Conservation (phyloP, 2,797 vertebrate species). For the Champsocephalus esox region DNA sequence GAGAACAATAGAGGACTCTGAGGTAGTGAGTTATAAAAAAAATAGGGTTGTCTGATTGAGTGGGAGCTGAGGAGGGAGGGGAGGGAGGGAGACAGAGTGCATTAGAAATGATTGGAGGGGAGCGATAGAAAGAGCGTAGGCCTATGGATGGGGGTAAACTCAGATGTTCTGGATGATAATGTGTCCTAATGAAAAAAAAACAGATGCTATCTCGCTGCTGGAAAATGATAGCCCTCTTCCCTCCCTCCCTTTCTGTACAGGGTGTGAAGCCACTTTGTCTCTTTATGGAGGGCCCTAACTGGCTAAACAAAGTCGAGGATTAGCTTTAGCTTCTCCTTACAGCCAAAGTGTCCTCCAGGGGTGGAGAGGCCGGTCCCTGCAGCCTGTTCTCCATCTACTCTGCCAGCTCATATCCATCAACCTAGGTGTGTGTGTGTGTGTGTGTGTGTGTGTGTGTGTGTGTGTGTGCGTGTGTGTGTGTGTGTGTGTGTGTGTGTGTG, state of each 20-base stretch:
- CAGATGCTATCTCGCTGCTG: conserved; percentile 63
- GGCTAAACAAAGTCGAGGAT: conserved; percentile 51
- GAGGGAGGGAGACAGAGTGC: conserved; percentile 51
- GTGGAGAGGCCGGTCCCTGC: conserved; percentile 33
- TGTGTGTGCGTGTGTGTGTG: conserved; percentile 6
- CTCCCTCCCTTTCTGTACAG: conserved; percentile 7
- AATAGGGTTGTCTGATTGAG: conserved; percentile 54
- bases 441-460: neutral
- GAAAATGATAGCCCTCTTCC: conserved; percentile 44
- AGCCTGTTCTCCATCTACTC: conserved; percentile 34
- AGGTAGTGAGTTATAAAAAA: conserved; percentile 39
- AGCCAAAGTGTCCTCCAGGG: conserved; percentile 60
- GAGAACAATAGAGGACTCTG: conserved; percentile 40
- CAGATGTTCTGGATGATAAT: conserved; percentile 75
- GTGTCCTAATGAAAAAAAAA: conserved; percentile 67
- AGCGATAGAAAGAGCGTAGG: conserved; percentile 46
- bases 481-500: neutral
- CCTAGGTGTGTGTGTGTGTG: conserved; percentile 22
- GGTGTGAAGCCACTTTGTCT: conserved; percentile 42
- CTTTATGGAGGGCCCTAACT: conserved; percentile 58
- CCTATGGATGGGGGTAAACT: conserved; percentile 58
- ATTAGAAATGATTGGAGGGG: conserved; percentile 68
- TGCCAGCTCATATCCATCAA: conserved; percentile 32
- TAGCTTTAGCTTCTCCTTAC: conserved; percentile 54
- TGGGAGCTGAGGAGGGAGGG: neutral